phyloP scores from a whole-genome alignment of 2,888 invertebrate genomes.

The Napeogenes sylphis region DNA sequence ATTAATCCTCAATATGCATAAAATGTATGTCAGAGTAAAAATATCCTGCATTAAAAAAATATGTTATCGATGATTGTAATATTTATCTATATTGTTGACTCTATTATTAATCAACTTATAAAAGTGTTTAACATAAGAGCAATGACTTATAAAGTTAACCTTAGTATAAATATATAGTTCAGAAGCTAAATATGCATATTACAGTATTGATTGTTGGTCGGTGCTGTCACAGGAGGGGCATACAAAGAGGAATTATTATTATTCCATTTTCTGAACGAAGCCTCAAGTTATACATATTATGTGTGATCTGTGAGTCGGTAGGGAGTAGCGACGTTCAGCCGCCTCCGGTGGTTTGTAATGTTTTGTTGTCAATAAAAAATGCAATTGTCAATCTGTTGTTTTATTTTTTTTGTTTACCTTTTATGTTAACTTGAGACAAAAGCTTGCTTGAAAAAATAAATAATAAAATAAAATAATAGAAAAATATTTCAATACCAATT shows the following conservation, averaged over 20 bases:
- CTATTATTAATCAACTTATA: conserved; percentile 20
- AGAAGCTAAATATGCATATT: conserved; percentile 26
- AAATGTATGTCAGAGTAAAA: background rate
- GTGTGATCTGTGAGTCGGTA: too few species aligned
- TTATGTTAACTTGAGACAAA: background rate
- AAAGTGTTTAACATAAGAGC: conserved; percentile 17
- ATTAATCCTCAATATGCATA: too few species aligned
- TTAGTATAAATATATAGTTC: conserved; percentile 27
- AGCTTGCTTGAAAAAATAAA: background rate
- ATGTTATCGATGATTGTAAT: background rate
- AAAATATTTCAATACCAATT: too few species aligned
- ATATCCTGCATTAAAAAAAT: background rate
- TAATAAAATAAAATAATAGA: too few species aligned
- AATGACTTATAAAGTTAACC: conserved; percentile 25
- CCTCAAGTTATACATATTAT: background rate
- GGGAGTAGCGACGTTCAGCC: background rate
- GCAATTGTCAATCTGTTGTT: conserved; percentile 39
- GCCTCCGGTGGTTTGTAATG: conserved; percentile 37
- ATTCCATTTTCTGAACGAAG: too few species aligned
- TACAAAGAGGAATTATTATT: background rate
- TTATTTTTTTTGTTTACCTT: conserved; percentile 16
- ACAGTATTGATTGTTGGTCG: conserved; percentile 27
- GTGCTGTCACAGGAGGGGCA: conserved; percentile 4
- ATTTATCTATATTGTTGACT: conserved; percentile 20
- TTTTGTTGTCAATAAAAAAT: conserved; percentile 68